phyloP scores from a whole-genome alignment of 2,888 invertebrate species.

The Spialia ferax region DNA sequence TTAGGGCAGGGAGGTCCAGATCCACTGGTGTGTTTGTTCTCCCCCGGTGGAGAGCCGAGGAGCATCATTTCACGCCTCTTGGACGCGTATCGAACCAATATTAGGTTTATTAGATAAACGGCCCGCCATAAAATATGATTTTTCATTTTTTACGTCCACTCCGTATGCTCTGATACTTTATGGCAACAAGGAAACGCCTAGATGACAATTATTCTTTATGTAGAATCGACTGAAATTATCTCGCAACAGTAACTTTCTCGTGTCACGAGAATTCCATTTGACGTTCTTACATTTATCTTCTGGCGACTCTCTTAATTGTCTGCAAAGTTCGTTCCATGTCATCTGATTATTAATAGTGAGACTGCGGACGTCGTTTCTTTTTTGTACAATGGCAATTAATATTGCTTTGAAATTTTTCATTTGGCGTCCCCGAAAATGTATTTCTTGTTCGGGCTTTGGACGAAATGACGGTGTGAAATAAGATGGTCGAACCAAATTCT shows the following conservation, averaged over 20 bases:
- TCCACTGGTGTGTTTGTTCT: slow-evolving; percentile 59
- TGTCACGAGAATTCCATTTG: slow-evolving; percentile 27
- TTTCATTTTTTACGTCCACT: slow-evolving; percentile 65
- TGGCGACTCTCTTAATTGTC: slow-evolving; percentile 24
- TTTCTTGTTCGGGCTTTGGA: background rate
- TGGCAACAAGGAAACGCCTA: background rate
- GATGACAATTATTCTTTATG: slow-evolving; percentile 7
- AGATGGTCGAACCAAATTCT: background rate
- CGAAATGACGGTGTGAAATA: background rate
- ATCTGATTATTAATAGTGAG: slow-evolving; percentile 32
- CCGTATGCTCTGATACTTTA: background rate
- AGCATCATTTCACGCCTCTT: slow-evolving; percentile 83
- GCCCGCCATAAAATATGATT: slow-evolving; percentile 72
- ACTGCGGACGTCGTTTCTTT: slow-evolving; percentile 7
- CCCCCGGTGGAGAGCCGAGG: slow-evolving; percentile 57
- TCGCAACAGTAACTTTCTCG: slow-evolving; percentile 14
- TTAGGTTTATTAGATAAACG: slow-evolving; percentile 85
- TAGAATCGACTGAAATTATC: slow-evolving; percentile 48
- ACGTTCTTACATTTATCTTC: slow-evolving; percentile 31
- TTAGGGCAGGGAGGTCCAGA: slow-evolving; percentile 62
- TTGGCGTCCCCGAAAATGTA: slow-evolving; percentile 9
- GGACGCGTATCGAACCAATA: slow-evolving; percentile 83
- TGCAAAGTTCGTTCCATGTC: slow-evolving; percentile 24
- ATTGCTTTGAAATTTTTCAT: slow-evolving; percentile 28
- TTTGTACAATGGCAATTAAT: slow-evolving; percentile 36